Evolutionary conservation across 2,113 vertebrate species (phyloP).

Genomic region (Amphiprion ocellaris): DNA sequence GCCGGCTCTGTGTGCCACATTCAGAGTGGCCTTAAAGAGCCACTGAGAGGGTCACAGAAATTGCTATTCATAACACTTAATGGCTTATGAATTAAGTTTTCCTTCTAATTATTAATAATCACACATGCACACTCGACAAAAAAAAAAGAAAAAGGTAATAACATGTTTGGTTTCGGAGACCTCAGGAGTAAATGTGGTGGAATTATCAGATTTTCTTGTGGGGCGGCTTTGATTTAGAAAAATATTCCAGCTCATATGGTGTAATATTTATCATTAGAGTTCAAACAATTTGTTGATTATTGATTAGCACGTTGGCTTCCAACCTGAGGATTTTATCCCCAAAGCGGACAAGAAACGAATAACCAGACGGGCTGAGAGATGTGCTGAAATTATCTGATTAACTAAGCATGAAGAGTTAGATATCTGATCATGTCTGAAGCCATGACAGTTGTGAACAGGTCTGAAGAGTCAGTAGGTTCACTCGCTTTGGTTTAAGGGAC

Average conservation of each 20-base stretch:
- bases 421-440: no score
- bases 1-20: slow-evolving; percentile 86
- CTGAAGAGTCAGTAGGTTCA: no score
- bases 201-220: slow-evolving; percentile 16
- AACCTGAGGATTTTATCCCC: no score
- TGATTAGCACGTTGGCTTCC: no score
- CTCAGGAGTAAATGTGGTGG: slow-evolving; percentile 1
- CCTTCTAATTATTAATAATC: slow-evolving; percentile 93
- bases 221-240: background rate
- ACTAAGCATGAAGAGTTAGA: no score
- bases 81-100: slow-evolving; percentile 84
- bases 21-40: slow-evolving; percentile 91
- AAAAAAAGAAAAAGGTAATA: slow-evolving; percentile 51
- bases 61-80: slow-evolving; percentile 92
- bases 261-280: no score
- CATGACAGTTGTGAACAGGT: no score
- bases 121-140: slow-evolving; percentile 70
- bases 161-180: slow-evolving; percentile 46
- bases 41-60: slow-evolving; percentile 93
- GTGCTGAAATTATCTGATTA: no score
- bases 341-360: no score
- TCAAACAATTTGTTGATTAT: background rate
- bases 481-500: no score
- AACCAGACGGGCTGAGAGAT: no score
- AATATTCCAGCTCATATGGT: background rate